phyloP scores from a whole-genome alignment of 2,888 invertebrate species.

The Halictus quadricinctus region DNA sequence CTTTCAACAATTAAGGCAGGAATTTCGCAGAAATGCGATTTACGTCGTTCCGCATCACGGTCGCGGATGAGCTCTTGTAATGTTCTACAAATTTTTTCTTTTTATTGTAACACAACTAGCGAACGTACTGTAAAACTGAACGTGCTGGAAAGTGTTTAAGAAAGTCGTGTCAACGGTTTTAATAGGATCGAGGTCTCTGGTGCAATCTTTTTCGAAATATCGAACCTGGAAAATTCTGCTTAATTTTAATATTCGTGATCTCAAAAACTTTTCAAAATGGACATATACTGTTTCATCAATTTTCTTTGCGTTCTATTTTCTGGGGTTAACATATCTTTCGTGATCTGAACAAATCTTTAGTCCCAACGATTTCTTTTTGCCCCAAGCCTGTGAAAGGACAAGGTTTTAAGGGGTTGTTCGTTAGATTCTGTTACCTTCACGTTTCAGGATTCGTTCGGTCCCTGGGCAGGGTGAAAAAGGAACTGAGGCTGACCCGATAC shows the following conservation, averaged over 20 bases:
- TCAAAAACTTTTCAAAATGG: no score
- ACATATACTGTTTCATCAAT: no score
- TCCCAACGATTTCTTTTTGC: no score
- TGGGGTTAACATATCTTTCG: no score
- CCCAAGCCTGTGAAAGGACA: no score
- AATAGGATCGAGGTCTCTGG: background rate
- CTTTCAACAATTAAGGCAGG: background rate
- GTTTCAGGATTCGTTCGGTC: conserved; percentile 85
- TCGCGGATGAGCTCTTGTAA: background rate
- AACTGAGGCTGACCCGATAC: conserved; percentile 91
- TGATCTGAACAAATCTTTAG: no score
- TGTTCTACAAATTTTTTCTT: background rate
- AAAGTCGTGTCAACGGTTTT: background rate
- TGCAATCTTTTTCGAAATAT: background rate
- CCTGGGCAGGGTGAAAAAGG: conserved; percentile 90
- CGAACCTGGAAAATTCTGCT: no score
- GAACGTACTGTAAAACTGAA: background rate
- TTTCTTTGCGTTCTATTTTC: no score
- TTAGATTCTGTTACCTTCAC: background rate
- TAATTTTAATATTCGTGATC: no score
- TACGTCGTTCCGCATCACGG: background rate
- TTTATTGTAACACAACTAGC: background rate
- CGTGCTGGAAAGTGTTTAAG: background rate
- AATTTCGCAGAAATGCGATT: background rate
- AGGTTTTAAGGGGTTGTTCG: no score